Evolutionary conservation across 2,888 invertebrate genomes (phyloP).

Genomic region (Dicycla oo): DNA sequence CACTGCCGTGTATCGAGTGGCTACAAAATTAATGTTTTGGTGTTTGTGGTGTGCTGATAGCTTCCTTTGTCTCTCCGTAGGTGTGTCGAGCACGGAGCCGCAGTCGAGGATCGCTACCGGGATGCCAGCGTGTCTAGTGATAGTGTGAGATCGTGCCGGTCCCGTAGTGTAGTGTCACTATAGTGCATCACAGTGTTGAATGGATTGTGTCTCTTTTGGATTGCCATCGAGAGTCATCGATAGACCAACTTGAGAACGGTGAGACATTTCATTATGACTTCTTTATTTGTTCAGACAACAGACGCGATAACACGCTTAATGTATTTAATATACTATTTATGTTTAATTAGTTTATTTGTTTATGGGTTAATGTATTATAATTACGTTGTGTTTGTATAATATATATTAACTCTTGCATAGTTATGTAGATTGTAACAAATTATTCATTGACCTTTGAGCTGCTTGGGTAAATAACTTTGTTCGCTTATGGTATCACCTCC

Average conservation of each 20-base stretch:
- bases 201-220: slow-evolving; percentile 89
- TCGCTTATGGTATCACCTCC: slow-evolving; percentile 10
- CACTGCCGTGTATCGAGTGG: slow-evolving; percentile 69
- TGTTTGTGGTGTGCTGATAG: slow-evolving; percentile 80
- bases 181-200: slow-evolving; percentile 87
- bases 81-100: slow-evolving; percentile 75
- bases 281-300: slow-evolving; percentile 56
- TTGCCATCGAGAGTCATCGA: slow-evolving; percentile 88
- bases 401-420: slow-evolving; percentile 24
- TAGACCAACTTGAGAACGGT: slow-evolving; percentile 89
- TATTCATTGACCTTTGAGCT: slow-evolving; percentile 24
- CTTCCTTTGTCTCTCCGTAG: slow-evolving; percentile 84
- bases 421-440: slow-evolving; percentile 27
- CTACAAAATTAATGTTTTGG: slow-evolving; percentile 77
- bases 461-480: slow-evolving; percentile 13
- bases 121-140: slow-evolving; percentile 88
- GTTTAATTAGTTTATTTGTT: slow-evolving; percentile 57
- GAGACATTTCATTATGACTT: slow-evolving; percentile 69
- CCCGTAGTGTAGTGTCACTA: slow-evolving; percentile 87
- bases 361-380: slow-evolving; percentile 42
- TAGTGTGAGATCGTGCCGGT: slow-evolving; percentile 86
- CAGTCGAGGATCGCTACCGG: slow-evolving; percentile 75
- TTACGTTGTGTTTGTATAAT: slow-evolving; percentile 48
- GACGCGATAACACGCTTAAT: slow-evolving; percentile 39
- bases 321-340: too few relatives aligned